These are phyloP conservation scores for Spisula subtruncata DNA, from an alignment of 2,888 invertebrate species.

Conservation along the genomic window DNA sequence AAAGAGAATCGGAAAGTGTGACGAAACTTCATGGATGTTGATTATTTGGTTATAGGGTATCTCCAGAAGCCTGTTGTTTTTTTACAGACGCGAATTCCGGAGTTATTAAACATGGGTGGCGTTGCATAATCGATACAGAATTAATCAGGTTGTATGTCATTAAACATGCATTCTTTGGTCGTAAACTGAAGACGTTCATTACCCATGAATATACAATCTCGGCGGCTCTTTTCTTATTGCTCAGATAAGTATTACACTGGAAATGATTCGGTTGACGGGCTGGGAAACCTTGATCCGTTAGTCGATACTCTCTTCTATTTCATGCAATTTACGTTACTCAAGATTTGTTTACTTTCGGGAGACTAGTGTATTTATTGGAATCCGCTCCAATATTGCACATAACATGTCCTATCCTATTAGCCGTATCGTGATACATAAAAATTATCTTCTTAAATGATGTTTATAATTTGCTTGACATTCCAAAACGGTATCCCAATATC, in stretches of 20 bases:
- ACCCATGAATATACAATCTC: conserved; percentile 32
- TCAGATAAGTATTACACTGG: too few species aligned
- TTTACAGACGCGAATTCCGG: too few species aligned
- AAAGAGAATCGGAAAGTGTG: too few species aligned
- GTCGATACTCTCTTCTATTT: too few species aligned
- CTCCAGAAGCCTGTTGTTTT: too few species aligned
- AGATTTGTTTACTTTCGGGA: background rate
- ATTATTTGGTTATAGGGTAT: too few species aligned
- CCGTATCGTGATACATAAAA: too few species aligned
- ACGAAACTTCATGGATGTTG: too few species aligned
- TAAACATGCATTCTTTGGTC: conserved; percentile 42
- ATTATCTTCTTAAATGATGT: too few species aligned
- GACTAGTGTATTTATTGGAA: background rate
- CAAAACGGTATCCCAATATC: background rate
- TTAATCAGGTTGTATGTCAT: conserved; percentile 36
- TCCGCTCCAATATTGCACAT: background rate
- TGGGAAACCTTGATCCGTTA: too few species aligned
- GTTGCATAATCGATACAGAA: conserved; percentile 39
- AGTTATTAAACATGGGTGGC: conserved; percentile 34
- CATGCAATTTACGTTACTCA: too few species aligned
- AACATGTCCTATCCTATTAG: background rate
- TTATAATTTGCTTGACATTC: background rate
- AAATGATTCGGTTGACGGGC: too few species aligned
- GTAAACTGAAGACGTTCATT: conserved; percentile 42
- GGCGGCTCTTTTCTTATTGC: conserved; percentile 21